Evolutionary conservation across 2,888 invertebrate species (phyloP), one percentile per base, ranked within the genome.

Genomic region (Agrotis exclamationis): DNA sequence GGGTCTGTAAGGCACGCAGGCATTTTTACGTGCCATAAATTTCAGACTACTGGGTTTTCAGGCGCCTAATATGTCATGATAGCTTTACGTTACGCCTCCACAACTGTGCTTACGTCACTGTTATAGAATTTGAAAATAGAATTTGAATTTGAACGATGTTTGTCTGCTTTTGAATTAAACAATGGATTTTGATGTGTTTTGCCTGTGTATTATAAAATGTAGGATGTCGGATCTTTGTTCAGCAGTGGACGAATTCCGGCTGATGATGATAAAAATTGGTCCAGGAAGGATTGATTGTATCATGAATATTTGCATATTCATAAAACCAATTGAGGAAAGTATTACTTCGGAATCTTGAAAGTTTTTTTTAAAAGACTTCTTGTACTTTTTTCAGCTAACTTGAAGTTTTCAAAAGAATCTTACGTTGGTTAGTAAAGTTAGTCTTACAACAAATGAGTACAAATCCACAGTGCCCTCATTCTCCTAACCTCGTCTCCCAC

Each of bases 391-490:
- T n/a, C n/a, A n/a, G n/a, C n/a, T n/a, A n/a, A n/a, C n/a, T n/a
- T n/a, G n/a, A n/a, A n/a, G n/a, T n/a, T n/a, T n/a, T n/a, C n/a
- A n/a, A n/a, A n/a, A n/a, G n/a, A n/a, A n/a, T n/a, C n/a, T n/a
- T n/a, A n/a, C n/a, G 45, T 5, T 45, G 18, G 28, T 7, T 16
- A 18, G 13, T 33, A 33, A 33, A 33, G 0, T 51, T 44, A 45
- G 51, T 50, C 6, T 11, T 20, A 68, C 11, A 44, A n/a, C 14
- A 28, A 77, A 70, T 59, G 28, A 47, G 33, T 11, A 18, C 53
- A 67, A 22, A 70, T 66, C 70, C 76, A 51, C 66, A 67, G 62
- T 80, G 80, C 60, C 81, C 66, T 63, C 72, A 80, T 82, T 84
- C 63, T 70, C 60, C 59, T 79, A 71, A 68, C 69, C 70, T 56